phyloP scores from a whole-genome alignment of 1,140 invertebrate species.

The Trichonephila inaurata region DNA sequence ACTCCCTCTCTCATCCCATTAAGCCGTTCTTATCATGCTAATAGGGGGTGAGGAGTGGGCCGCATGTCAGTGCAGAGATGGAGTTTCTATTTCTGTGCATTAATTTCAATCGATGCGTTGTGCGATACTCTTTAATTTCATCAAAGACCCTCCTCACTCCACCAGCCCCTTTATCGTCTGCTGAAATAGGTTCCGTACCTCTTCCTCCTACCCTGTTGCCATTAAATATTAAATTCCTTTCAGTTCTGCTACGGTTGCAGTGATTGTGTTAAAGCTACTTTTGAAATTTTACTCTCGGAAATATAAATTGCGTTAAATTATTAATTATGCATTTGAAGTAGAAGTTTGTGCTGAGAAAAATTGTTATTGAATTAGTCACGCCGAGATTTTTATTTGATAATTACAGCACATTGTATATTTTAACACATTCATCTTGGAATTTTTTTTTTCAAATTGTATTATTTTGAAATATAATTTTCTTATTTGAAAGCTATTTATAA shows the following conservation, averaged over 20 bases:
- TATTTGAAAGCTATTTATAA: too few relatives aligned
- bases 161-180: not conserved
- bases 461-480: not conserved
- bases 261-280: slow-evolving; percentile 37
- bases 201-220: not conserved
- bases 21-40: slow-evolving; percentile 61
- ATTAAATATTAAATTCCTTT: slow-evolving; percentile 47
- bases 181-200: not conserved
- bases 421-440: not conserved
- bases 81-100: slow-evolving; percentile 35
- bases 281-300: slow-evolving; percentile 36
- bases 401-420: not conserved
- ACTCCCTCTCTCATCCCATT: slow-evolving; percentile 28
- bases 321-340: slow-evolving; percentile 40
- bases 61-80: not conserved
- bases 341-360: not conserved
- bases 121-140: slow-evolving; percentile 56
- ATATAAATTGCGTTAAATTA: not conserved
- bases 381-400: not conserved
- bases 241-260: not conserved
- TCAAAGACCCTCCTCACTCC: slow-evolving; percentile 1
- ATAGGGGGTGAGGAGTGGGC: not conserved
- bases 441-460: not conserved
- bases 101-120: slow-evolving; percentile 45
- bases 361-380: not conserved